Percentiles rank a stretch among this genome's conserved stretches.
Conservation (phyloP, 2,888 invertebrate genomes). For the Drosophila helvetica region DNA sequence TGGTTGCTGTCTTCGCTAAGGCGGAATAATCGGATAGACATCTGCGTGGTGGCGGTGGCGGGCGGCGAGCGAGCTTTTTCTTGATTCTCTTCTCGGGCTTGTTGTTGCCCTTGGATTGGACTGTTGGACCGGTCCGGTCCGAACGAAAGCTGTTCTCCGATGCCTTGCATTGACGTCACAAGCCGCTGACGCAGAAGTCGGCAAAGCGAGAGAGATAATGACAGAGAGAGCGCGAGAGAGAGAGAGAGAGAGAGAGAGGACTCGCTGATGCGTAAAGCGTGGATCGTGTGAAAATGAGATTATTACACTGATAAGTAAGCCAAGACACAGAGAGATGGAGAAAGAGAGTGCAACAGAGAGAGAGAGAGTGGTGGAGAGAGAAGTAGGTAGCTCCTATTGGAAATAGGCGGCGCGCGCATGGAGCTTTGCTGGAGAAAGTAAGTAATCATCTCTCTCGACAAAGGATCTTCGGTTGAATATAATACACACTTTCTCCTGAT, state of each 20-base stretch:
- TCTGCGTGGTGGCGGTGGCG: not conserved
- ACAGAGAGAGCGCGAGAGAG: not conserved
- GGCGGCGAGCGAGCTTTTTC: not conserved
- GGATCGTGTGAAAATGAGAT: slow-evolving; percentile 49
- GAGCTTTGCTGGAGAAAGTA: not conserved
- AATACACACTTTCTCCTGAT: not conserved
- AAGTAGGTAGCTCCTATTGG: not conserved
- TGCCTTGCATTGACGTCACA: slow-evolving; percentile 71
- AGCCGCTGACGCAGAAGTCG: slow-evolving; percentile 45
- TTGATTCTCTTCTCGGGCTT: not conserved
- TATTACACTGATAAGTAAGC: slow-evolving; percentile 38
- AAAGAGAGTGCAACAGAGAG: not conserved
- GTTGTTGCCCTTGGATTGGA: slow-evolving; percentile 32
- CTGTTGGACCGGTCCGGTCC: slow-evolving; percentile 68
- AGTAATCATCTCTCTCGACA: not conserved
- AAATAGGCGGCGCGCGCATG: too few relatives aligned
- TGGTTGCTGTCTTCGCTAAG: not conserved
- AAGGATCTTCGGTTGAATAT: not conserved
- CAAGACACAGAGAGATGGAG: not conserved
- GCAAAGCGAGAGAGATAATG: not conserved
- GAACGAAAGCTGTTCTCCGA: slow-evolving; percentile 63
- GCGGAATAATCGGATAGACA: not conserved
- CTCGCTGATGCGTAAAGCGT: slow-evolving; percentile 57
- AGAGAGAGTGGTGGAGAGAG: slow-evolving; percentile 16
- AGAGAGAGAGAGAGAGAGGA: slow-evolving; percentile 20